These are phyloP conservation scores for Lithobius niger DNA, from an alignment of 1,140 invertebrate species.

Conservation along the genomic window DNA sequence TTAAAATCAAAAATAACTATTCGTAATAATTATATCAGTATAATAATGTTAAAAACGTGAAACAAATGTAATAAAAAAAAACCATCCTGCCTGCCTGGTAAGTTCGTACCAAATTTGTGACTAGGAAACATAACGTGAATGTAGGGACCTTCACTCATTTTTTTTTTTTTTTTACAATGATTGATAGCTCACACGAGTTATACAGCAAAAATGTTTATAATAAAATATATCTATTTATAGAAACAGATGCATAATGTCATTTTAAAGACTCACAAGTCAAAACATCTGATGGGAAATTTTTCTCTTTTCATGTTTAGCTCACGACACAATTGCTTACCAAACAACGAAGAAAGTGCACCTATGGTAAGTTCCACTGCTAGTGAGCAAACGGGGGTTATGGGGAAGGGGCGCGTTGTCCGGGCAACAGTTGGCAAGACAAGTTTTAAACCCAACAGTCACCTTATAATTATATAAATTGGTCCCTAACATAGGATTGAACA, in stretches of 20 bases:
- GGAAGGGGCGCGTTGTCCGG: background rate
- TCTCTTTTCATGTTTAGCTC: background rate
- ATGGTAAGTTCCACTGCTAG: background rate
- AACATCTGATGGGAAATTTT: conserved; percentile 3
- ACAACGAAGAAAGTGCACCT: conserved; percentile 8
- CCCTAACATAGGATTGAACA: background rate
- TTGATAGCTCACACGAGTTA: conserved; percentile 1
- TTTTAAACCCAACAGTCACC: background rate
- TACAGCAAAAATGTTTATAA: conserved; percentile 10
- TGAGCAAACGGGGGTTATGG: background rate
- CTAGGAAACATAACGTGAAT: no score
- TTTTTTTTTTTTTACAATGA: conserved; percentile 3
- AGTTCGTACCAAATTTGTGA: no score
- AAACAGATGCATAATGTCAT: conserved; percentile 10
- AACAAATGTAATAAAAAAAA: no score
- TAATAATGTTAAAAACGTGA: no score
- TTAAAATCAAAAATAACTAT: no score
- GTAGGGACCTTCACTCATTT: no score
- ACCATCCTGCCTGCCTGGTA: no score
- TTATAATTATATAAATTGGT: background rate
- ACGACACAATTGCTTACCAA: background rate
- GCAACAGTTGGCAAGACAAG: background rate
- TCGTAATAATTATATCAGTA: no score
- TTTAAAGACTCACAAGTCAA: conserved; percentile 2
- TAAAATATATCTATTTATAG: conserved; percentile 11